Percentiles rank a stretch among this genome's conserved stretches.
Conservation (phyloP, 2,113 vertebrate genomes). For the Castor canadensis region DNA sequence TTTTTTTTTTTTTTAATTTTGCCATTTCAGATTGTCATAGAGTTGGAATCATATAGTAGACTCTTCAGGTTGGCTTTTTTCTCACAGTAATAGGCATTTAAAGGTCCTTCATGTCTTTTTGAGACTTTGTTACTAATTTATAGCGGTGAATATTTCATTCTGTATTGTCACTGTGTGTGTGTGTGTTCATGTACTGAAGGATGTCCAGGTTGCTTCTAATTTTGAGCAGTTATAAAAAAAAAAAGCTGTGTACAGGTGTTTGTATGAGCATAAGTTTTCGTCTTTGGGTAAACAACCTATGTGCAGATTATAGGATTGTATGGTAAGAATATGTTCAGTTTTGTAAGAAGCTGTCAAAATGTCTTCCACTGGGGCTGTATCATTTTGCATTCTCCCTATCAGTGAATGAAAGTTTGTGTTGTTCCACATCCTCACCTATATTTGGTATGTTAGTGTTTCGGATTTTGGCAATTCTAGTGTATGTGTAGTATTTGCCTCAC, state of each 20-base stretch:
- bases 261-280: conserved; percentile 12
- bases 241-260: background rate
- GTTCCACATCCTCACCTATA: background rate
- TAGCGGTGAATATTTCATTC: background rate
- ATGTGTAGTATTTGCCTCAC: background rate
- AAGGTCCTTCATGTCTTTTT: background rate
- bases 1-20: background rate
- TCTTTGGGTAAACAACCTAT: background rate
- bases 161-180: background rate
- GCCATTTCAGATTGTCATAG: conserved; percentile 1
- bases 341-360: background rate
- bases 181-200: background rate
- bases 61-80: background rate
- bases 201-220: background rate
- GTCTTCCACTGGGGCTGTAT: background rate
- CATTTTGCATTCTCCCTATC: background rate
- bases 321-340: background rate
- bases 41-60: background rate
- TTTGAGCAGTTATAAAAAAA: background rate
- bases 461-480: background rate
- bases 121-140: background rate
- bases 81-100: background rate
- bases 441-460: background rate
- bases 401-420: background rate
- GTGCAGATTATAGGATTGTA: background rate